Evolutionary conservation across 2,113 vertebrate species (phyloP), one percentile per base, ranked within the genome.

Genomic region (Lynx canadensis): DNA sequence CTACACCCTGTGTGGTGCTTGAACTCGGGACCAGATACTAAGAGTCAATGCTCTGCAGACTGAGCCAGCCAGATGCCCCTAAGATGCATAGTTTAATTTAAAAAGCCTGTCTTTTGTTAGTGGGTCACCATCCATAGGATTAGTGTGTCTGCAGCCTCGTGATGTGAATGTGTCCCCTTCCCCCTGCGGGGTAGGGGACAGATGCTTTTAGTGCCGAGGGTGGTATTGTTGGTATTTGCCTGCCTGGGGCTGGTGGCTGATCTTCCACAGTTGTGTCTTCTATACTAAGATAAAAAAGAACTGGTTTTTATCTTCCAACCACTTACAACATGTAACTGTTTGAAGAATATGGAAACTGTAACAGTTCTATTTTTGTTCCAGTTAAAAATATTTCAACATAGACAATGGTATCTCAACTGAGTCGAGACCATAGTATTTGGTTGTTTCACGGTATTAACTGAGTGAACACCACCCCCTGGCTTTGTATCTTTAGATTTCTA

Each of bases 261-360:
- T 79, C 93, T 97, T 97, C 97, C 92, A 96, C 97, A 98, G 95
- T 95, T 98, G 98, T 98, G 97, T 85, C 97, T 98, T 98, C 98
- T 98, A 95, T 96, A 97, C 97, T 97, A 96, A 97, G 98, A 21
- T 60, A 60, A 23, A 60, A 23, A 60, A 89, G 66, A 23, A 12
- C n/a, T 85, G 38, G 3, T 66, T 80, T 92, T 93, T 82, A 97
- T 84, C 89, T 97, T 95, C 50, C 0, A 0, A 86, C 90, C 95
- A 95, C 95, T 98, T 98, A 96, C 87, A 90, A 80, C 69, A 78
- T 96, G 89, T 65, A 74, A 92, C 96, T 95, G 91, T 96, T 97
- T 91, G 96, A 95, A 79, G 92, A 91, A 98, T 96, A 97, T 93
- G 91, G 94, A 97, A 97, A 87, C 85, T 73, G n/a, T 71, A 95